Conservation (phyloP, 2,797 vertebrate genomes). For the Myotis vivesi region DNA sequence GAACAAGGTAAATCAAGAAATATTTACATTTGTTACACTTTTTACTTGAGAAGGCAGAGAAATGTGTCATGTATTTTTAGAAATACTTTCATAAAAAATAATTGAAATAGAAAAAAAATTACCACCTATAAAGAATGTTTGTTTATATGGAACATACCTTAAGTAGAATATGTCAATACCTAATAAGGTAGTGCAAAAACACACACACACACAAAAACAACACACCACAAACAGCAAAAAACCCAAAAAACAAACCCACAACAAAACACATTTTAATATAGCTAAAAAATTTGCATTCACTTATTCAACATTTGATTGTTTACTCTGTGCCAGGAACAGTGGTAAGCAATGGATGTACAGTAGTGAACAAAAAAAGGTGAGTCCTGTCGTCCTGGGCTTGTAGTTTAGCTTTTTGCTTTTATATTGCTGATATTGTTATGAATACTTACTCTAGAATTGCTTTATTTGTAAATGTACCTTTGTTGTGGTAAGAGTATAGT, state of each 20-base stretch:
- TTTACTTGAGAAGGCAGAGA: constrained; percentile 35
- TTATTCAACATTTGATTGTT: constrained; percentile 7
- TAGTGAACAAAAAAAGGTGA: constrained; percentile 8
- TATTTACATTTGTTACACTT: constrained; percentile 4
- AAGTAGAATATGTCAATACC: not conserved
- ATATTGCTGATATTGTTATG: not conserved
- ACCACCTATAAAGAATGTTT: constrained; percentile 25
- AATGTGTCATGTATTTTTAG: not conserved
- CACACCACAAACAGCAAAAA: no score
- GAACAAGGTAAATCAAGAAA: not conserved
- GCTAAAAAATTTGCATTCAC: not conserved
- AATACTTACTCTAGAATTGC: constrained; percentile 5
- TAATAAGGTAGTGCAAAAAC: not conserved
- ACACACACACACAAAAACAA: no score
- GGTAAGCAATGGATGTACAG: not conserved
- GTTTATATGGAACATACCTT: constrained; percentile 21
- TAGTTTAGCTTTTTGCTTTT: not conserved
- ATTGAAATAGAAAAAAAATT: not conserved
- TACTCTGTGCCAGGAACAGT: not conserved
- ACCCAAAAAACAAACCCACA: no score
- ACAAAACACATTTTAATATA: not conserved
- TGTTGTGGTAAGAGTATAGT: constrained; percentile 23
- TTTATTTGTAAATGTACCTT: constrained; percentile 47
- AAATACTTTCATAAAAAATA: constrained; percentile 37
- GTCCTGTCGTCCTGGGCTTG: not conserved